Evolutionary conservation across 1,140 invertebrate genomes (phyloP).

Genomic region (Achroia grisella): DNA sequence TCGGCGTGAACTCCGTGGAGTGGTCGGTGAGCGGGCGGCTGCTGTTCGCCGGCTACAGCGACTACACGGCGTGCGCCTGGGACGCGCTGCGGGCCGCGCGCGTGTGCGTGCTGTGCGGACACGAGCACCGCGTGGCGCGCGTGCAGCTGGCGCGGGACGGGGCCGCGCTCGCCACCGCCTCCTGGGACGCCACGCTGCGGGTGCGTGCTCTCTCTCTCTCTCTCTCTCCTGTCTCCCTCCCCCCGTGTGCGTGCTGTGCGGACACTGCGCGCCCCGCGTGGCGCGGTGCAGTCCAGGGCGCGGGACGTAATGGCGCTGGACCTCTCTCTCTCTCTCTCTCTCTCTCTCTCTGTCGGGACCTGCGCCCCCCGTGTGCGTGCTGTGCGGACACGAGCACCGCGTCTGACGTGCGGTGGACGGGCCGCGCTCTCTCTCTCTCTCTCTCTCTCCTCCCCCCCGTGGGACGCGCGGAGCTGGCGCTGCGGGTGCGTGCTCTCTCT

Average conservation of each 20-base stretch:
- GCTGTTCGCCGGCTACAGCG: conserved; percentile 98
- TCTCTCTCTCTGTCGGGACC: too few relatives aligned
- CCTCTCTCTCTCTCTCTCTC: conserved; percentile 85
- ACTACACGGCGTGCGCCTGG: conserved; percentile 99
- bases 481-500: too few relatives aligned
- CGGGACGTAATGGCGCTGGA: conserved; percentile 98
- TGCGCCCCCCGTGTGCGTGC: too few relatives aligned
- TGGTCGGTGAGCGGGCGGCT: conserved; percentile 97
- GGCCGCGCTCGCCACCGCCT: conserved; percentile 96
- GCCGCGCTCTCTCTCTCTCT: too few relatives aligned
- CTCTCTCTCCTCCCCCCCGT: too few relatives aligned
- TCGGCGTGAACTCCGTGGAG: conserved; percentile 98
- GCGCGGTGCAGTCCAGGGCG: conserved; percentile 95
- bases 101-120: conserved; percentile 94
- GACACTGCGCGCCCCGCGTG: conserved; percentile 93
- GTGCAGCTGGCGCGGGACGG: conserved; percentile 97
- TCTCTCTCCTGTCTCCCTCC: conserved; percentile 69
- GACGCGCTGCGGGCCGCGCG: conserved; percentile 96
- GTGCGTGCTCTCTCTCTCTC: conserved; percentile 68
- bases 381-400: too few relatives aligned
- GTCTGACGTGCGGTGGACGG: too few relatives aligned
- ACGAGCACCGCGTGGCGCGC: conserved; percentile 98
- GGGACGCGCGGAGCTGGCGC: too few relatives aligned
- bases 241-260: conserved; percentile 90
- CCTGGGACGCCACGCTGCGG: conserved; percentile 97